Evolutionary conservation across 2,113 vertebrate species (phyloP), one percentile per base, ranked within the genome.

Genomic region (Gymnorhina tibicen): DNA sequence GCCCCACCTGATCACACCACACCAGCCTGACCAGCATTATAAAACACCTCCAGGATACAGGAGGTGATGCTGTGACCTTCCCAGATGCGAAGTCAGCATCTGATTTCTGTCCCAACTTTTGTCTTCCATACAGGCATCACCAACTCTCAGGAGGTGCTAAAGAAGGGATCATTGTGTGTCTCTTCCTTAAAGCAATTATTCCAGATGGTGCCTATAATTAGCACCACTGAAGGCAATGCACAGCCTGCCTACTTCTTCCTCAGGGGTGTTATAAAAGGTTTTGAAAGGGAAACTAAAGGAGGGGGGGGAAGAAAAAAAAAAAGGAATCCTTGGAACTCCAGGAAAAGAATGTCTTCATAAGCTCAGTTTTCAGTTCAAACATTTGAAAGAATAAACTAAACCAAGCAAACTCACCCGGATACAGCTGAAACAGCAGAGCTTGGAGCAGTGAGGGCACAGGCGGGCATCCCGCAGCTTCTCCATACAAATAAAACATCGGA

Each of bases 401-500:
- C n/a, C 50, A 62, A 67, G 50, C 77, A 44, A 82, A 96, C 98
- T 98, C 97, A 99, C 99, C 97, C 99, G 98, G 95, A 99, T 99
- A 94, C 99, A 99, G 97, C 99, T 99, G 97, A 99, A 99, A 96
- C 99, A 99, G 98, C 99, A 99, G 80, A 99, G 99, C 95, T 99
- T 99, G 96, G 99, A 99, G 97, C 99, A 99, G 85, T 99, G 99
- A 47, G 99, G 99, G 92, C 99, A 99, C 28, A 99, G 98, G 15
- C 99, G 99, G 27, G 99, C 99, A 83, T 99, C 99, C 39, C 99
- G 98, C 98, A 99, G 97, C 75, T 99, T 99, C 98, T 99, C 99
- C 99, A 99, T 99, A 95, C 99, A 99, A 98, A 99, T 99, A 94
- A 99, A 99, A 97, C 99, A 99, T 96, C 99, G 98, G 96, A 99